Base-by-base conservation (phyloP, 2,888 invertebrate genomes). In the Sphinx pinastri region DNA sequence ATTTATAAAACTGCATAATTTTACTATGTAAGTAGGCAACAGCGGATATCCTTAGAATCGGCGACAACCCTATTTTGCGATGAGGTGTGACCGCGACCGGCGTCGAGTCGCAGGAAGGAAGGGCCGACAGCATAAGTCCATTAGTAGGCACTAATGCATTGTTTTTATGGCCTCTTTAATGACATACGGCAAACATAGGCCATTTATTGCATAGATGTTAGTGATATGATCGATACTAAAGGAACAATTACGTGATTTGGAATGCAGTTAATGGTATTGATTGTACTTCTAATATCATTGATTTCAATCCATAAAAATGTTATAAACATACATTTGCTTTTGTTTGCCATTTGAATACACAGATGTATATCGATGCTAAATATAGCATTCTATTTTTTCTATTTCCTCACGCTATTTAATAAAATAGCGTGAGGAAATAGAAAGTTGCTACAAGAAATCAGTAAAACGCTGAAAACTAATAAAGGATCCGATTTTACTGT, bases 71-170 rank as follows among this genome's bases (percentile, higher is more conserved):
- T 63, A 49, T 63, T 75, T 76, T 59, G 77, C 78, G 76, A 72
- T 68, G 71, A 80, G 78, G 83, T 79, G 79, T 76, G 81, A 79
- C 77, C 76, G 77, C 63, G 8, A 59, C 25, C 10, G 19, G 19
- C 1, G 19, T 49, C 60, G 1, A 47, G 49, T 73, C 74, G 77
- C 80, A 79, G 85, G 84, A 84, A 86, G 85, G 84, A 82, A 83
- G 79, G 81, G 82, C 79, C 76, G 84, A 87, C 88, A 85, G 87
- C 88, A 82, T 88, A 88, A 90, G 86, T 82, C 89, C 89, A 90
- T 90, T 90, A 90, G 84, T 67, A 49, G 13, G 47, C 59, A 59
- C 68, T 68, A 49, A 59, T 68, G 68, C 59, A 69, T 69, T 71
- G 71, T 72, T 72, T 72, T 72, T 72, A 72, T 68, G 71, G 63